These are phyloP conservation scores for Torymus aiolomorphi DNA, from an alignment of 2,888 invertebrate genomes.

Conservation along the genomic window DNA sequence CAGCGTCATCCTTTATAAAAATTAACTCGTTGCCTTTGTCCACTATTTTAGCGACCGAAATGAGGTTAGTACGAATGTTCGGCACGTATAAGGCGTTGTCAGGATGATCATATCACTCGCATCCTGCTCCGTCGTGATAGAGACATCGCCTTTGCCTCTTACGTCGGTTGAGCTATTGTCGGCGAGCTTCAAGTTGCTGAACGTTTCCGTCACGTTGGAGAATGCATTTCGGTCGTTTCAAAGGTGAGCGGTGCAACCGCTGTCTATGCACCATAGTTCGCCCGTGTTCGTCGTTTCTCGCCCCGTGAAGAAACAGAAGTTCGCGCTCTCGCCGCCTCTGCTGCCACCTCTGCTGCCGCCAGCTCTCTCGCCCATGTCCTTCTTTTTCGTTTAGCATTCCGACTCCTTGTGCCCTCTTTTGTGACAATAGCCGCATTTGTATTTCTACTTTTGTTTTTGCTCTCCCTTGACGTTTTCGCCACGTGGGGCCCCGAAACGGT, in stretches of 20 bases:
- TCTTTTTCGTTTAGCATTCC: too few relatives aligned
- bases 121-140: conserved; percentile 1
- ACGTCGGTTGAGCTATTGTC: conserved; percentile 43
- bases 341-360: too few relatives aligned
- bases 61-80: conserved; percentile 57
- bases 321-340: too few relatives aligned
- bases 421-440: too few relatives aligned
- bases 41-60: conserved; percentile 59
- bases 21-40: conserved; percentile 48
- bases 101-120: background rate
- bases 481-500: too few relatives aligned
- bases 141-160: conserved; percentile 43
- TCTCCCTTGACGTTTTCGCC: too few relatives aligned
- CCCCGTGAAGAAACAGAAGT: too few relatives aligned
- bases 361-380: too few relatives aligned
- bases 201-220: background rate
- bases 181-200: conserved; percentile 40
- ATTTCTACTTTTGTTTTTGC: too few relatives aligned
- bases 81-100: conserved; percentile 57
- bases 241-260: conserved; percentile 53
- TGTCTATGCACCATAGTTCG: conserved; percentile 46
- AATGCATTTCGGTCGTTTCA: conserved; percentile 52
- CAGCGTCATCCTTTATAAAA: conserved; percentile 49
- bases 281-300: too few relatives aligned
- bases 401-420: too few relatives aligned